Evolutionary conservation across 2,888 invertebrate genomes (phyloP).

Genomic region (Cyclophora albipunctata): DNA sequence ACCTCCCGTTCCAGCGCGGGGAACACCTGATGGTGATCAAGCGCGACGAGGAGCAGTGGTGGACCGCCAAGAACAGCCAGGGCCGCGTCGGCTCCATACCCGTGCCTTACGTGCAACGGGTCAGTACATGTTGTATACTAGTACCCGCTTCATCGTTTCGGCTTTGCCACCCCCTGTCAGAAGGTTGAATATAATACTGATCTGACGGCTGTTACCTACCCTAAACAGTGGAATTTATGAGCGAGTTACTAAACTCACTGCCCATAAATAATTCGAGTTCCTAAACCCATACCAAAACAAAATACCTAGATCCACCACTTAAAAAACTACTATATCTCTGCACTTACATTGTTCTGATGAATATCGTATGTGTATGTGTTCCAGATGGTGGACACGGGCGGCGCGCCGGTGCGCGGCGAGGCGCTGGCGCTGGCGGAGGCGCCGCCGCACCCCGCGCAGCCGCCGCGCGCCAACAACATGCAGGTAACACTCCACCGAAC

Average conservation of each 20-base stretch:
- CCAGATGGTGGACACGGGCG: constrained; percentile 51
- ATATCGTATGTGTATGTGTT: no score
- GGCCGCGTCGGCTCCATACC: constrained; percentile 96
- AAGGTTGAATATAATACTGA: no score
- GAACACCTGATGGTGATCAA: constrained; percentile 94
- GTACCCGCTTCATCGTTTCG: neutral
- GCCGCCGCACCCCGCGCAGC: constrained; percentile 14
- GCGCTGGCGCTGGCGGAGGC: constrained; percentile 43
- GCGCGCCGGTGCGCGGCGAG: constrained; percentile 49
- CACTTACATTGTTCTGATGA: no score
- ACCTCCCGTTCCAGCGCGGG: constrained; percentile 95
- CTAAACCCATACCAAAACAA: no score
- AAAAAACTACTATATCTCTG: no score
- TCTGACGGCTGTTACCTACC: no score
- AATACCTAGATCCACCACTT: no score
- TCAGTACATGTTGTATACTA: constrained; percentile 33
- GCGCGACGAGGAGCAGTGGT: constrained; percentile 99
- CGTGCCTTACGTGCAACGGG: constrained; percentile 94
- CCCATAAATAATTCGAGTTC: no score
- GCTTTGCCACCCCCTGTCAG: no score
- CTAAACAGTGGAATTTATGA: no score
- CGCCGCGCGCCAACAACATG: constrained; percentile 55
- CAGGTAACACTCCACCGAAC: constrained; percentile 36
- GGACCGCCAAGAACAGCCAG: constrained; percentile 93
- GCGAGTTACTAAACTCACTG: no score